Percentiles rank a stretch among this genome's conserved stretches.
Conservation (phyloP, 2,113 vertebrate genomes). For the Corythaixoides concolor region DNA sequence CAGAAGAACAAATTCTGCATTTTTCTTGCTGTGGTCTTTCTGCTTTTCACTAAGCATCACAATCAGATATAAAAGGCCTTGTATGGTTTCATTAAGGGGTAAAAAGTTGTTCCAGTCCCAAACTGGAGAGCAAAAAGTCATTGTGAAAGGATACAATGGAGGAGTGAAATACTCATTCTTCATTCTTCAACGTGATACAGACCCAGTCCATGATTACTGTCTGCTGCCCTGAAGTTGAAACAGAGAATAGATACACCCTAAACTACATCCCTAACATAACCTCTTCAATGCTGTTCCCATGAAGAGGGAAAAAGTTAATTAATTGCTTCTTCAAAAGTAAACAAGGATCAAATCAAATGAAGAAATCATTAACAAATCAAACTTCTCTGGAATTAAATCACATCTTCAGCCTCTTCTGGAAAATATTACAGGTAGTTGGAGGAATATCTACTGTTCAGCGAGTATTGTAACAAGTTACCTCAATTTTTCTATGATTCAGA, state of each 20-base stretch:
- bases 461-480: background rate
- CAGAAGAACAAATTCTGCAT: background rate
- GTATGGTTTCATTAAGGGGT: background rate
- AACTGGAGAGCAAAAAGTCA: background rate
- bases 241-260: background rate
- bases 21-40: background rate
- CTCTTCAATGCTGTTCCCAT: background rate
- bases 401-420: background rate
- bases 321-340: background rate
- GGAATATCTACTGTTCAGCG: background rate
- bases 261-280: background rate
- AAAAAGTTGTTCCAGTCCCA: background rate
- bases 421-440: background rate
- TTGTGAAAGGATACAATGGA: background rate
- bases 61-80: background rate
- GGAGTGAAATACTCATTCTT: background rate
- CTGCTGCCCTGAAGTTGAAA: background rate
- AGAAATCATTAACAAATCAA: background rate
- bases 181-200: background rate
- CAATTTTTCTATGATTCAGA: background rate
- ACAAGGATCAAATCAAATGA: background rate
- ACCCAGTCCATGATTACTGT: background rate
- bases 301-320: background rate
- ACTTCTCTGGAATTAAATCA: background rate
- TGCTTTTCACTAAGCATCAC: background rate